Percentiles rank a stretch among this genome's conserved stretches.
phyloP scores from a whole-genome alignment of 1,140 invertebrate species.

The Drosophila navojoa region DNA sequence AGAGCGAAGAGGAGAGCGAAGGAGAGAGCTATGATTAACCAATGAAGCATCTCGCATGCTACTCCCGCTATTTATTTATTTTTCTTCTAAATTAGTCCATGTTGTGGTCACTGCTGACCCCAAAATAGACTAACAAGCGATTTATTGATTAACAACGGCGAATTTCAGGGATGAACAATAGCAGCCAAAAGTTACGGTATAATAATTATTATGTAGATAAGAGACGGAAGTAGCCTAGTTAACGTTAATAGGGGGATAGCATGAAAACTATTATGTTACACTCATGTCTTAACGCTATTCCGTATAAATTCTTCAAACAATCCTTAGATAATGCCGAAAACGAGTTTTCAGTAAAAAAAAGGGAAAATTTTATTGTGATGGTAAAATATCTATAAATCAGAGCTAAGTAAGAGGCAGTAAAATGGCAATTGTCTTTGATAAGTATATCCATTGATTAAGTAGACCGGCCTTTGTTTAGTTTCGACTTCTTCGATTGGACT shows the following conservation, averaged over 20 bases:
- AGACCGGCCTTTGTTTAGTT: not conserved
- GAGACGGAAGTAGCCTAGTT: no score
- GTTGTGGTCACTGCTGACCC: slow-evolving; percentile 27
- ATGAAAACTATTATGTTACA: no score
- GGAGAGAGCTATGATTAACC: not conserved
- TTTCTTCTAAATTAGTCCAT: slow-evolving; percentile 18
- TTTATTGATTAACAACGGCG: slow-evolving; percentile 44
- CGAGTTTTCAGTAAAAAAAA: no score
- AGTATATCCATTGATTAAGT: not conserved
- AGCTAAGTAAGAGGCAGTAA: not conserved
- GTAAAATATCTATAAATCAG: no score
- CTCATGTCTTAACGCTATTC: no score
- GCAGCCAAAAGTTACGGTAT: not conserved
- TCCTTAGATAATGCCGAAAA: no score
- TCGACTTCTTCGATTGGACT: not conserved
- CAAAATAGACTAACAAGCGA: slow-evolving; percentile 57
- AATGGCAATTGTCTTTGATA: not conserved
- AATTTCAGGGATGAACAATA: slow-evolving; percentile 28
- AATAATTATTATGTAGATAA: no score
- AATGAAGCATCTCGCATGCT: slow-evolving; percentile 40
- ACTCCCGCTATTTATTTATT: not conserved
- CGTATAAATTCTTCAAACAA: no score
- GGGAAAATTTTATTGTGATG: no score
- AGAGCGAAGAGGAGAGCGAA: not conserved
- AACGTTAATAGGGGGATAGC: no score